Percentiles rank a stretch among this genome's conserved stretches.
These are phyloP conservation scores for Himalopsyche tibetana DNA, from an alignment of 2,888 invertebrate species.

Conservation along the genomic window DNA sequence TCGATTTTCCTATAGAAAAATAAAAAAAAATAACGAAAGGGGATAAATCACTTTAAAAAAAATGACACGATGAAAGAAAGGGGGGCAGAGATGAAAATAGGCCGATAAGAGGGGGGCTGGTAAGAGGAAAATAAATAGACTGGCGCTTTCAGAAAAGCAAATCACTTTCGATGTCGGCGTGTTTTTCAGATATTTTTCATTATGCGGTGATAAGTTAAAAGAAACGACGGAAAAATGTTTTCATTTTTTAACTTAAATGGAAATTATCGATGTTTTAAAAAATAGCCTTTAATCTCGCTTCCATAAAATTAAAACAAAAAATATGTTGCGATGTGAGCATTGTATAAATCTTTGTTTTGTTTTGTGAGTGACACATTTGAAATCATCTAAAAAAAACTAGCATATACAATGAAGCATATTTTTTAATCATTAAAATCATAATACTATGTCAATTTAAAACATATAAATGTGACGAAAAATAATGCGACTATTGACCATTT, in stretches of 20 bases:
- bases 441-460: too few species aligned
- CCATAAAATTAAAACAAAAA: too few species aligned
- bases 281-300: too few species aligned
- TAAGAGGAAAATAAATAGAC: conserved; percentile 11
- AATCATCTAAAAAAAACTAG: too few species aligned
- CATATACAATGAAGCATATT: too few species aligned
- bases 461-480: too few species aligned
- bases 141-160: conserved; percentile 16
- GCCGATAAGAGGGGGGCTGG: neutral
- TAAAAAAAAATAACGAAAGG: neutral
- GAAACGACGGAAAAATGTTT: neutral
- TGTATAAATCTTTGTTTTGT: too few species aligned
- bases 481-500: too few species aligned
- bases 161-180: conserved; percentile 26
- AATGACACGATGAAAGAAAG: neutral
- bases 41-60: conserved; percentile 34
- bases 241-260: neutral
- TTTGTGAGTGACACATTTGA: too few species aligned
- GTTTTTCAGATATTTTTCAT: conserved; percentile 20
- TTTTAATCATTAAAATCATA: too few species aligned
- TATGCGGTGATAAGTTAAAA: conserved; percentile 11
- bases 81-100: conserved; percentile 20
- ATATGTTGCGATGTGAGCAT: too few species aligned
- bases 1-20: neutral
- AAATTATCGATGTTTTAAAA: neutral